These are phyloP conservation scores for Zygothrica quintamaculata DNA, from an alignment of 2,888 invertebrate genomes.

Conservation along the genomic window DNA sequence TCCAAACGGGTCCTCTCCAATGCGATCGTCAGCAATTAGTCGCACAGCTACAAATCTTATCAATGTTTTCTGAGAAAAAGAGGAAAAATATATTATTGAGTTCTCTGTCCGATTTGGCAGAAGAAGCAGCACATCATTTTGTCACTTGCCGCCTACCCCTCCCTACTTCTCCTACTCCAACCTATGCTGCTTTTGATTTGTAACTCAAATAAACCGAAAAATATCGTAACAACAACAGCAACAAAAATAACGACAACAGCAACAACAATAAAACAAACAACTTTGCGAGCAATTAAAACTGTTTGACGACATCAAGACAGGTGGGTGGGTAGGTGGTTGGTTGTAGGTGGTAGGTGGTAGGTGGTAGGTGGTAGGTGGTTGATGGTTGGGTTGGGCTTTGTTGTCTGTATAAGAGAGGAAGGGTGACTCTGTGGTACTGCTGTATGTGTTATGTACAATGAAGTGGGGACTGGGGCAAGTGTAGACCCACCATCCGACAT, in stretches of 20 bases:
- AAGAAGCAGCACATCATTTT: too few species aligned
- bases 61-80: slow-evolving; percentile 31
- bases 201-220: slow-evolving; percentile 66
- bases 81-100: too few species aligned
- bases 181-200: slow-evolving; percentile 66
- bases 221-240: slow-evolving; percentile 37
- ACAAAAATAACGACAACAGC: slow-evolving; percentile 23
- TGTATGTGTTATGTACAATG: too few species aligned
- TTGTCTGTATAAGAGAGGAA: slow-evolving; percentile 3
- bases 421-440: slow-evolving; percentile 8
- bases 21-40: slow-evolving; percentile 65
- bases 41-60: slow-evolving; percentile 34
- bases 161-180: neutral
- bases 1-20: slow-evolving; percentile 27
- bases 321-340: neutral
- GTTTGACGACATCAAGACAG: slow-evolving; percentile 55
- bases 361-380: slow-evolving; percentile 5
- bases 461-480: too few species aligned
- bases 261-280: slow-evolving; percentile 64
- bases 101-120: slow-evolving; percentile 35
- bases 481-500: neutral
- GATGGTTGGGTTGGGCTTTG: neutral
- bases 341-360: slow-evolving; percentile 3
- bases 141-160: neutral
- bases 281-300: slow-evolving; percentile 76